Conservation (phyloP, 2,888 invertebrate genomes). For the Vandiemenella viatica region DNA sequence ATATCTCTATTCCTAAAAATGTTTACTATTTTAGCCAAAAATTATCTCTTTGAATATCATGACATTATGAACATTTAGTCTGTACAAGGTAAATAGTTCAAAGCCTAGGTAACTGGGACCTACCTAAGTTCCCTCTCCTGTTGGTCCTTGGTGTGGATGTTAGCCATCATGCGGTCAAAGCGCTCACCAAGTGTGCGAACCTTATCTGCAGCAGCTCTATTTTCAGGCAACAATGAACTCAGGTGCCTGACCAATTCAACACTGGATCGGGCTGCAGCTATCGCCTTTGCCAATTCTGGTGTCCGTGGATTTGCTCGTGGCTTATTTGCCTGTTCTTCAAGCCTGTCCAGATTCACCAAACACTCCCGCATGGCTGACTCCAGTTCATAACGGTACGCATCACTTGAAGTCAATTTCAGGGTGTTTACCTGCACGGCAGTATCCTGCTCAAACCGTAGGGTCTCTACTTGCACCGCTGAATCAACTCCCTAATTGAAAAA, state of each 20-base stretch:
- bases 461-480: slow-evolving; percentile 53
- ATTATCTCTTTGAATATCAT: too few relatives aligned
- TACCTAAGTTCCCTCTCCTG: slow-evolving; percentile 66
- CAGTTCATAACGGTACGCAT: slow-evolving; percentile 65
- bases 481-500: too few relatives aligned
- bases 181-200: slow-evolving; percentile 24
- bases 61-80: too few relatives aligned
- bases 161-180: slow-evolving; percentile 50
- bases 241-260: slow-evolving; percentile 70
- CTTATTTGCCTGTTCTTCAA: slow-evolving; percentile 31
- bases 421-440: slow-evolving; percentile 72
- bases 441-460: slow-evolving; percentile 59
- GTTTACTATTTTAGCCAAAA: too few relatives aligned
- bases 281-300: slow-evolving; percentile 37
- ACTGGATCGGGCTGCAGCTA: slow-evolving; percentile 64
- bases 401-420: slow-evolving; percentile 54
- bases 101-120: too few relatives aligned
- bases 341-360: slow-evolving; percentile 44
- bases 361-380: slow-evolving; percentile 58
- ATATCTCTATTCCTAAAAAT: too few relatives aligned
- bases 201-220: slow-evolving; percentile 50
- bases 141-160: slow-evolving; percentile 58
- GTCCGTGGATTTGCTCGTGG: too few relatives aligned
- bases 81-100: too few relatives aligned
- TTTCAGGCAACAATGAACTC: slow-evolving; percentile 54